Conservation (phyloP, 2,797 vertebrate genomes). For the Hippopotamyrus pictus region DNA sequence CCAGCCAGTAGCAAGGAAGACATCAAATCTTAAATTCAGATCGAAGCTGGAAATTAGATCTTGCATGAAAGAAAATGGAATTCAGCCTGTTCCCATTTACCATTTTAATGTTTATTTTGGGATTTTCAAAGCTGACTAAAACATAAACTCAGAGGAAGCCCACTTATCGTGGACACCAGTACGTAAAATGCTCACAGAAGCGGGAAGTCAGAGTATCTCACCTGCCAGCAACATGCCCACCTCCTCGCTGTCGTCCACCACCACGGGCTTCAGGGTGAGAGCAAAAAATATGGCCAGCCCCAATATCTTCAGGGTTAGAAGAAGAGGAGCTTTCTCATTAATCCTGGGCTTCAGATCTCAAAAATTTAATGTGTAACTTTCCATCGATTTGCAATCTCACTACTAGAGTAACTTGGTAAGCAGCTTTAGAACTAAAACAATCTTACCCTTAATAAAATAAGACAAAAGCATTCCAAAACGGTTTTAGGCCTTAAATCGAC, state of each 20-base stretch:
- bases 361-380: background rate
- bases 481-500: background rate
- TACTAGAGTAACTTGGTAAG: background rate
- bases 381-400: background rate
- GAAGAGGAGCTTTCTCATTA: background rate
- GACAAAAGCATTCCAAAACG: background rate
- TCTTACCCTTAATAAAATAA: background rate
- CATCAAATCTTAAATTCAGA: background rate
- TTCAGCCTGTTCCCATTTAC: background rate
- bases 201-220: constrained; percentile 37
- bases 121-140: background rate
- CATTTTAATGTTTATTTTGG: background rate
- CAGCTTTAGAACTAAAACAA: background rate
- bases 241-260: constrained; percentile 64
- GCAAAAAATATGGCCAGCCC: constrained; percentile 71
- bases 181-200: background rate
- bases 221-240: constrained; percentile 53
- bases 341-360: background rate
- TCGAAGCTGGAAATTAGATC: background rate
- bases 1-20: background rate
- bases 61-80: background rate
- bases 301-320: constrained; percentile 58
- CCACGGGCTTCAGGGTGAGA: constrained; percentile 66
- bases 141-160: background rate
- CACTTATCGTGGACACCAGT: constrained; percentile 1